Base-by-base conservation (phyloP, 2,797 vertebrate species). In the Mareca strepera region DNA sequence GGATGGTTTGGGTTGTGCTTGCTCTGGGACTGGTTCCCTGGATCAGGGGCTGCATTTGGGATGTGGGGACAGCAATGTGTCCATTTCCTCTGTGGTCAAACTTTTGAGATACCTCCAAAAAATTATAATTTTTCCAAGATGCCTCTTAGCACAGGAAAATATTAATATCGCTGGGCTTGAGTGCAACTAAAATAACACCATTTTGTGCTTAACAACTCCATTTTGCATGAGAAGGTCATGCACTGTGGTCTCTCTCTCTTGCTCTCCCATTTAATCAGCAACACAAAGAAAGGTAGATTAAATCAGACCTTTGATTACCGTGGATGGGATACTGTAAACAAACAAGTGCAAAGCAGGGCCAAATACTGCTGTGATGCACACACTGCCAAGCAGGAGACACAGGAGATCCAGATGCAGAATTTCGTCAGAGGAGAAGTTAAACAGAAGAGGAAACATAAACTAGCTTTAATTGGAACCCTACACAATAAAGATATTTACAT, bases 1-100 rank as follows among this genome's bases (percentile, higher is more conserved):
- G 70, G n/a, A 43, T 6, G 22, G 33, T 22, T 37, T 56, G 64
- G n/a, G 35, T 41, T 33, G 35, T 2, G 1, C 52, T 39, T n/a
- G 18, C 7, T 69, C 15, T 13, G 17, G 21, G 31, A 26, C 8
- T 15, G 29, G 15, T 2, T 2, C 43, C 46, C 17, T 33, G 53
- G 46, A 17, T 12, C 29, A 9, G 37, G 60, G 68, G 16, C 21
- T 58, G 63, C 23, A 39, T 39, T 39, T 14, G 39, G 39, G 39
- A 39, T n/a, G 41, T 12, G 53, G 46, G 41, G 35, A n/a, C 1
- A 10, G 4, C 0, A 0, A 53, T 44, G 17, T 28, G 50, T 73
- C 23, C 3, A 4, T 46, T n/a, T 77, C 21, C 28, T 74, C 25
- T 13, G 11, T 0, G 0, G 28, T 9, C 80, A 50, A 9, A 29